Evolutionary conservation across 2,113 vertebrate genomes (phyloP).

Genomic region (Brienomyrus brachyistius): DNA sequence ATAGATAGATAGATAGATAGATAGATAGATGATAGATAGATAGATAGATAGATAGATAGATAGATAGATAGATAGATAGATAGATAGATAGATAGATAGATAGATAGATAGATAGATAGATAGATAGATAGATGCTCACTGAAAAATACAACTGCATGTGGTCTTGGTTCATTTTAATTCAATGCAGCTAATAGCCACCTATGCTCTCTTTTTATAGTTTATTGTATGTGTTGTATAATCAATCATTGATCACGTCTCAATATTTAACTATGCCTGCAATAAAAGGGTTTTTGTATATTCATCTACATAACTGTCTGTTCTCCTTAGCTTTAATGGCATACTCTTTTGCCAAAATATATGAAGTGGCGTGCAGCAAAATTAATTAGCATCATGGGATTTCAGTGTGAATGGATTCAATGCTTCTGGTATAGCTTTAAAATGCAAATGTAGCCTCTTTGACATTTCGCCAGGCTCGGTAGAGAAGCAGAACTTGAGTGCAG

Average conservation of each 20-base stretch:
- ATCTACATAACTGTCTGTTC: not conserved
- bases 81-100: too few relatives aligned
- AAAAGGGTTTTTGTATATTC: not conserved
- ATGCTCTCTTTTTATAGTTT: not conserved
- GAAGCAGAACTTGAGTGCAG: not conserved
- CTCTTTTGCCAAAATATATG: not conserved
- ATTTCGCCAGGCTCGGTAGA: constrained; percentile 4
- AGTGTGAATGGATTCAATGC: constrained; percentile 15
- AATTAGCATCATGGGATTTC: not conserved
- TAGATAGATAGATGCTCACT: not conserved
- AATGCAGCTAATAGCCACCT: not conserved
- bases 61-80: not conserved
- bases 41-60: not conserved
- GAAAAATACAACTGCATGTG: not conserved
- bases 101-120: not conserved
- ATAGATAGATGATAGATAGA: too few relatives aligned
- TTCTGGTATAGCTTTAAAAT: constrained; percentile 27
- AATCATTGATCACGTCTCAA: not conserved
- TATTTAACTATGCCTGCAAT: not conserved
- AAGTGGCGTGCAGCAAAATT: not conserved
- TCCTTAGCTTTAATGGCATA: not conserved
- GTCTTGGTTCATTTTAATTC: not conserved
- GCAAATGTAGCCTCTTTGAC: constrained; percentile 26
- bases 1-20: too few relatives aligned
- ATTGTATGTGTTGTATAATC: not conserved